phyloP scores from a whole-genome alignment of 1,140 invertebrate genomes.

The Eulimnadia texana region DNA sequence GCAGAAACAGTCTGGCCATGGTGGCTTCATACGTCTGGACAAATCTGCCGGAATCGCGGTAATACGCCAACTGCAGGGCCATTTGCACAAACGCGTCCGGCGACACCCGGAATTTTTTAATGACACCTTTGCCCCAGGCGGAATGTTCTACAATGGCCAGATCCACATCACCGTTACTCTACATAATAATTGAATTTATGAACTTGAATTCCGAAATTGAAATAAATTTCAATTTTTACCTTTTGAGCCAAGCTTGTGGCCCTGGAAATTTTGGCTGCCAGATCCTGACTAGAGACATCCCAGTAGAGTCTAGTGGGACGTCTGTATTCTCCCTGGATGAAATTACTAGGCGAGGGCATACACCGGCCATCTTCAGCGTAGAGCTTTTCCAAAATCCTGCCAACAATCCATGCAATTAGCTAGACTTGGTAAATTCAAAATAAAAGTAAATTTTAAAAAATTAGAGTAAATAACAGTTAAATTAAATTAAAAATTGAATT shows the following conservation, averaged over 20 bases:
- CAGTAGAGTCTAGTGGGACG: constrained; percentile 25
- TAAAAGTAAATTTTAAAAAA: not conserved
- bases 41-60: constrained; percentile 25
- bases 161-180: constrained; percentile 36
- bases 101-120: constrained; percentile 36
- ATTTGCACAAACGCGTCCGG: constrained; percentile 32
- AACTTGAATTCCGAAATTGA: not conserved
- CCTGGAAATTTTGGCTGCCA: constrained; percentile 22
- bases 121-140: constrained; percentile 36
- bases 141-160: constrained; percentile 31
- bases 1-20: constrained; percentile 35
- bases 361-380: constrained; percentile 29
- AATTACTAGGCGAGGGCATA: constrained; percentile 26
- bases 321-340: constrained; percentile 25
- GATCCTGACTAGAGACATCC: constrained; percentile 25
- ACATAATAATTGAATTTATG: constrained; percentile 18
- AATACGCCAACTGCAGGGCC: constrained; percentile 30
- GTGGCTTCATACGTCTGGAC: constrained; percentile 40
- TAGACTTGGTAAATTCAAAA: constrained; percentile 9
- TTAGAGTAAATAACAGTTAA: constrained; percentile 5
- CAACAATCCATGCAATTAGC: not conserved
- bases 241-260: constrained; percentile 20
- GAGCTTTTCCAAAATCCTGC: constrained; percentile 28
- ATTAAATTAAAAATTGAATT: constrained; percentile 1
- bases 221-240: not conserved